Base-by-base conservation (phyloP, 1,140 invertebrate genomes). In the Drosophila obscura region DNA sequence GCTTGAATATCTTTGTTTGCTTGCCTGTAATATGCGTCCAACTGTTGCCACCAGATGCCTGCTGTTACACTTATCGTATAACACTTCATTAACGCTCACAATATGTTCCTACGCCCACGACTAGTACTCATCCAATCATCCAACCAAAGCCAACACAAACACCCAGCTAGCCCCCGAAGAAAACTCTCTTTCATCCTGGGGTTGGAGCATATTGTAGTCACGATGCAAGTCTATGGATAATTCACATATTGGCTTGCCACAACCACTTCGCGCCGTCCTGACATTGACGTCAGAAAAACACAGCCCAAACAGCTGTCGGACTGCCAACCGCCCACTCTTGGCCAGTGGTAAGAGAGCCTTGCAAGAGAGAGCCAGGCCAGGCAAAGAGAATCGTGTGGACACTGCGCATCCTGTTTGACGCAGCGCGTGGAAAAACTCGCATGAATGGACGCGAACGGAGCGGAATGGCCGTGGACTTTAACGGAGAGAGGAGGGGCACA, bases 331-430 rank as follows among this genome's bases (percentile, higher is more conserved):
- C 82, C 82, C 78, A 82, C 82, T 67, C 46, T 46, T 35, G 5
- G 8, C 31, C 15, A 43, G 28, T 13, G 50, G 58, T 73, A 81
- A 80, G 71, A 81, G 68, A 53, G 51, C 35, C 11, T 39, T 13
- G 8, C 59, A 53, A 46, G 26, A 66, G 50, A 73, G 63, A 72
- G 49, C 19, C 49, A 35, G 19, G 24, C 46, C 8, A 50, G 11
- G 46, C 45, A 19, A 68, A 73, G 71, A 77, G 72, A 62, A 51
- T 15, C n/a, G 49, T 28, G 45, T 58, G 51, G 53, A 74, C 72
- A 67, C 60, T 57, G 85, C 85, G 85, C 85, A 90, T 90, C 87
- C 87, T 90, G 76, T 68, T 74, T 60, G 63, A 87, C 85, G 85
- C 85, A 90, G 75, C 87, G 87, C 75, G 85, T 90, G 85, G 15